Evolutionary conservation across 2,888 invertebrate species (phyloP).

Genomic region (Tipula vernalis): DNA sequence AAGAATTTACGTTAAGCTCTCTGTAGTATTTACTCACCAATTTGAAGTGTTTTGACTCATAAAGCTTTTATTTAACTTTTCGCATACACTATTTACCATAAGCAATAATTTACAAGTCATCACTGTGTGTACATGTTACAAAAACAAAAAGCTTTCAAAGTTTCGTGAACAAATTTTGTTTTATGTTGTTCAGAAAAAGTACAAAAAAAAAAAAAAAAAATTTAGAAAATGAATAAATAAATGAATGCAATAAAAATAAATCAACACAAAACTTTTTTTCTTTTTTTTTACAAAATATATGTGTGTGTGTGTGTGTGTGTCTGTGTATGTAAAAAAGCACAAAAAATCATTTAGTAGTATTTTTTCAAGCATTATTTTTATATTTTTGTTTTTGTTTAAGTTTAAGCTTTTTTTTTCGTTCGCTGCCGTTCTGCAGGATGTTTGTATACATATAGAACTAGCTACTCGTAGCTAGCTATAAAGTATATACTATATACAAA

Average conservation of each 20-base stretch:
- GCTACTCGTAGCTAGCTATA: not conserved
- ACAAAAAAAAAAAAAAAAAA: not conserved
- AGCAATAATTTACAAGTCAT: not conserved
- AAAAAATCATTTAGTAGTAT: not conserved
- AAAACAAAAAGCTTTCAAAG: not conserved
- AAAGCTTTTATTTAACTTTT: not conserved
- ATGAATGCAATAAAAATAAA: conserved; percentile 4
- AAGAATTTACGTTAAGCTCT: not conserved
- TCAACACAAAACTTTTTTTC: not conserved
- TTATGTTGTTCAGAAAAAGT: not conserved
- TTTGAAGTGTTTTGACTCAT: not conserved
- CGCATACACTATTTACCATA: not conserved
- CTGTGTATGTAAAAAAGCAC: not conserved
- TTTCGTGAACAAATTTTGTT: not conserved
- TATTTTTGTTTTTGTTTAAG: not conserved
- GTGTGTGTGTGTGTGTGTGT: not conserved
- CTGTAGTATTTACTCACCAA: not conserved
- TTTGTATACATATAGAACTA: not conserved
- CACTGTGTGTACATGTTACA: not conserved
- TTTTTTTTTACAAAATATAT: not conserved
- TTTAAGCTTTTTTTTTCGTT: not conserved
- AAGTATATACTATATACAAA: not conserved
- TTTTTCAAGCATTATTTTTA: not conserved
- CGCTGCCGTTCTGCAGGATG: not conserved
- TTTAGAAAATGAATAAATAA: not conserved